Percentiles rank a stretch among this genome's conserved stretches.
These are phyloP conservation scores for Sesia apiformis DNA, from an alignment of 2,888 invertebrate species.

Conservation along the genomic window DNA sequence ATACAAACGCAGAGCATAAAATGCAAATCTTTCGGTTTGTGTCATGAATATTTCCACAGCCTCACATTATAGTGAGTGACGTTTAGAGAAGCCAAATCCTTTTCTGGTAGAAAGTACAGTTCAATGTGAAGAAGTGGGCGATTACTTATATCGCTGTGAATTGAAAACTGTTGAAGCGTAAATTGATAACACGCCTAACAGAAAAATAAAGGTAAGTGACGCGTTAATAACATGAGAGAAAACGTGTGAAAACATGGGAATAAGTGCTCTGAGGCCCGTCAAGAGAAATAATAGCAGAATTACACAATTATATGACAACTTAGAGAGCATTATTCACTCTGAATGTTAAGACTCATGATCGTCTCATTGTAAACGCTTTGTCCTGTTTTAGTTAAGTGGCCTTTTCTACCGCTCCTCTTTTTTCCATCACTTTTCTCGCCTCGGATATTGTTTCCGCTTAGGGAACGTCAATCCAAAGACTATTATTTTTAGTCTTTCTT, in stretches of 20 bases:
- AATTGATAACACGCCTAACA: neutral
- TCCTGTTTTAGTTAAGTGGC: neutral
- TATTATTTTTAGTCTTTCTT: no score
- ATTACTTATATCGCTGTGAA: neutral
- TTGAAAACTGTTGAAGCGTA: neutral
- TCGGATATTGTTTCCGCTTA: neutral
- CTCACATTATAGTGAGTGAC: no score
- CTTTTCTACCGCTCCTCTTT: neutral
- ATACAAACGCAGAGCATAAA: no score
- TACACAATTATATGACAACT: neutral
- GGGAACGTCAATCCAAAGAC: no score
- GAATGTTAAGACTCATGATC: neutral
- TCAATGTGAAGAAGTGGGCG: neutral
- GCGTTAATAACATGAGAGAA: neutral
- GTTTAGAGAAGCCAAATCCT: neutral
- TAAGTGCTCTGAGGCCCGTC: neutral
- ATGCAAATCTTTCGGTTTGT: no score
- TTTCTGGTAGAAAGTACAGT: no score
- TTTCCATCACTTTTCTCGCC: neutral
- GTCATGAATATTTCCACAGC: no score
- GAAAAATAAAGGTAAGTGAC: neutral
- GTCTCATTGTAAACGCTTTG: neutral
- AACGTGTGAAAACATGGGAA: neutral
- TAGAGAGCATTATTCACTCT: neutral
- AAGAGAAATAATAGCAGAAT: neutral